Evolutionary conservation across 1,140 invertebrate species (phyloP), one percentile per base, ranked within the genome.

Genomic region (Drosophila cardini): DNA sequence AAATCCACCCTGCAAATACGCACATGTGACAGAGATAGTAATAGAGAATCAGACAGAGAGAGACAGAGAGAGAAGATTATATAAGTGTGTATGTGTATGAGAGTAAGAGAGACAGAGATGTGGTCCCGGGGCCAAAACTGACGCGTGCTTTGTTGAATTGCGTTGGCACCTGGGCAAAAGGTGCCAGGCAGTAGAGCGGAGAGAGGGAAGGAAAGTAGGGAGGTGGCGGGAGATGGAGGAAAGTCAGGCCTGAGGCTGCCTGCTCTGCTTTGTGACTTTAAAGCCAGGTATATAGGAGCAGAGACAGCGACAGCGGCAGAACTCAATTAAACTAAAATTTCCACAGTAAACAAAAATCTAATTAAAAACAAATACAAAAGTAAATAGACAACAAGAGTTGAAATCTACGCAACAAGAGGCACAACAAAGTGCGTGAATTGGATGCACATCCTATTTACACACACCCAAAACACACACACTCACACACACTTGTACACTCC

Each of bases 341-440:
- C 76, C 60, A 76, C 73, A 74, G 80, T 75, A 83, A 86, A 86
- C 80, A 83, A 68, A 86, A 86, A 80, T 82, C 82, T 86, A 86
- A 86, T 86, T 86, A 86, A 86, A 86, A 83, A 80, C 82, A 86
- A 86, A 86, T 86, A 86, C 82, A 83, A 82, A 86, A 80, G 67
- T 74, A 85, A 76, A 80, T 68, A 78, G 70, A 72, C 67, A 69
- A 69, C 48, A 69, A 40, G 42, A 67, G 71, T 67, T 62, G 58
- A 57, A 75, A 71, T 52, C 57, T 64, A 71, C 72, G 60, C 60
- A 58, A 16, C 58, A 57, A 40, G 30, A 40, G 34, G 8, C 18
- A 10, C 64, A 48, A 50, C 42, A 75, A 52, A 67, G 76, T 78
- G 72, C 67, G 76, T 76, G 67, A 43, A 53, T 62, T 75, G 57